Evolutionary conservation across 2,888 invertebrate species (phyloP), one percentile per base, ranked within the genome.

Genomic region (Drosophila sordidula): DNA sequence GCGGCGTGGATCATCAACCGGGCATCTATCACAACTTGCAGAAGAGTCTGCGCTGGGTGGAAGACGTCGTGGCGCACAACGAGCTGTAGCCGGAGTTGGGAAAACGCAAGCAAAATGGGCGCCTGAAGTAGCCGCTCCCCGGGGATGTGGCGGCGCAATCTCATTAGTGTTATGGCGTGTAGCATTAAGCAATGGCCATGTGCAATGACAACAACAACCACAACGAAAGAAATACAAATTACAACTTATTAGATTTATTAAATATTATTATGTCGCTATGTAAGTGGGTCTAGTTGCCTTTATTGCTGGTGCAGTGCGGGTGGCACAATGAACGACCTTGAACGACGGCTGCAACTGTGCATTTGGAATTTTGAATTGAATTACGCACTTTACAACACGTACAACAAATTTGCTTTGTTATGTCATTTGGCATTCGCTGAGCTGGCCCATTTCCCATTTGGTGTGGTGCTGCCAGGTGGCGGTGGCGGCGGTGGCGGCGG

Each of bases 11-110:
- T 88, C 95, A 96, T 87, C 97, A 97, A 91, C 97, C 97, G 0
- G 97, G 97, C 32, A 97, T 97, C 81, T 97, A 97, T 92, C 97
- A 97, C 91, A 96, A 96, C 89, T 95, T 97, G 2, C 94, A 95
- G 78, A 93, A 94, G 80, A 96, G 96, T 5, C 93, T 95, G 25
- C 93, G 93, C 69, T 96, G 96, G 96, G 96, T 96, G 62, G 93
- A 93, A 73, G 93, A 93, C 16, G 92, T 95, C 56, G 93, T 95
- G 45, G 61, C 78, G 5, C 89, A 77, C 62, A 90, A 90, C 52
- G 78, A 75, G 49, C 61, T 68, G 29, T 88, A 90, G 67, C 44
- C 14, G 1, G 5, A 14, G 12, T 12, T 34, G 34, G 29, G 3
- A 0, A 22, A 6, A 42, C 25, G 29, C 12, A 41, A 12, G n/a